These are phyloP conservation scores for Aspidoscelis tigris DNA, from an alignment of 2,113 vertebrate genomes.

Conservation along the genomic window DNA sequence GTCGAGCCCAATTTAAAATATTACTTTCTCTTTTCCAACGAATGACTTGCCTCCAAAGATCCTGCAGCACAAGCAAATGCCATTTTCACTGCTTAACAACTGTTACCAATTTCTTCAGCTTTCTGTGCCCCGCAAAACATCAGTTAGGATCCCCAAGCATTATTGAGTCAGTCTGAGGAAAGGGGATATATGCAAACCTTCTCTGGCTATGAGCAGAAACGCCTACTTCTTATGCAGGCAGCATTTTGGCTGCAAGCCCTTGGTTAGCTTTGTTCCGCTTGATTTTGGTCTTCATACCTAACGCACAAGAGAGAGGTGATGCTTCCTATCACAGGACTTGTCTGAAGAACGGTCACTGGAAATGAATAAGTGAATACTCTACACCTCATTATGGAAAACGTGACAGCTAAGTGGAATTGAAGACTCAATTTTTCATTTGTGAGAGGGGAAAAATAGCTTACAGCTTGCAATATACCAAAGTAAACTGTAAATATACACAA, in stretches of 20 bases:
- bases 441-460: neutral
- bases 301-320: neutral
- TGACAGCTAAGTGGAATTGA: neutral
- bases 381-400: neutral
- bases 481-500: conserved; percentile 1
- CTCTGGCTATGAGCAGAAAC: neutral
- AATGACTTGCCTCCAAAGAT: neutral
- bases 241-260: neutral
- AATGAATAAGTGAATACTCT: conserved; percentile 6
- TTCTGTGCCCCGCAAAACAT: neutral
- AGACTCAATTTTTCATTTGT: neutral
- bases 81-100: neutral
- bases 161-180: neutral
- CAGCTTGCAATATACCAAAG: neutral
- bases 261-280: neutral
- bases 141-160: neutral
- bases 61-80: neutral
- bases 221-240: neutral
- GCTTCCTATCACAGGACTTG: neutral
- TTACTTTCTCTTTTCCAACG: conserved; percentile 36
- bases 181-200: neutral
- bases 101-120: neutral
- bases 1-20: conserved; percentile 42
- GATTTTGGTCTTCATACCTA: neutral
- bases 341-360: neutral